Percentiles rank a stretch among this genome's conserved stretches.
Conservation (phyloP, 2,113 vertebrate species). For the Syngnathus scovelli region DNA sequence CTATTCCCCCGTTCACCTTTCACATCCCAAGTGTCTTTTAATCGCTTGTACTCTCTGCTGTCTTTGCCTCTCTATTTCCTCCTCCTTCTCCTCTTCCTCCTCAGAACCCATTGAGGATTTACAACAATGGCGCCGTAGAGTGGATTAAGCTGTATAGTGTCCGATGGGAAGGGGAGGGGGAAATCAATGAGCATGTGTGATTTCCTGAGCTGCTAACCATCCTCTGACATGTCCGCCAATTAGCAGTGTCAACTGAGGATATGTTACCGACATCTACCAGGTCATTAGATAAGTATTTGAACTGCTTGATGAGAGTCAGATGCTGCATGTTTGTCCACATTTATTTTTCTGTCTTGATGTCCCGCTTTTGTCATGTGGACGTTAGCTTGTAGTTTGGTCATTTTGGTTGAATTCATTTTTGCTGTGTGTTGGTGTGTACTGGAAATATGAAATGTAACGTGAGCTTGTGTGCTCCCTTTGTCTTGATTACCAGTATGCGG, state of each 20-base stretch:
- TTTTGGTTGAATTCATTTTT: too few species aligned
- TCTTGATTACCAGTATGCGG: constrained; percentile 43
- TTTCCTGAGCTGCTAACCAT: constrained; percentile 68
- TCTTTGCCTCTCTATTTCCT: constrained; percentile 21
- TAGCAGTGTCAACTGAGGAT: constrained; percentile 62
- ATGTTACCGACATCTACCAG: constrained; percentile 53
- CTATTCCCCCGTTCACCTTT: constrained; percentile 48
- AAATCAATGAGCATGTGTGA: constrained; percentile 66
- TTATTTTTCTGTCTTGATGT: background rate
- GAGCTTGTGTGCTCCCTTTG: constrained; percentile 10
- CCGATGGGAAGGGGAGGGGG: constrained; percentile 44
- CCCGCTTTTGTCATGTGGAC: background rate
- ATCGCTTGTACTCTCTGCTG: constrained; percentile 43
- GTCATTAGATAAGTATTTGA: constrained; percentile 56
- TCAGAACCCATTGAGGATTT: constrained; percentile 55
- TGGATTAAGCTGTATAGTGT: constrained; percentile 65
- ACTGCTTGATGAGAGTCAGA: constrained; percentile 1
- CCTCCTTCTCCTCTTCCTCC: constrained; percentile 41
- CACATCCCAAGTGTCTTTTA: constrained; percentile 46
- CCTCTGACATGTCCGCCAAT: constrained; percentile 60
- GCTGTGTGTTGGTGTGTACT: background rate
- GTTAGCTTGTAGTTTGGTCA: too few species aligned
- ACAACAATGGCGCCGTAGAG: constrained; percentile 62
- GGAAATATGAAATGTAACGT: constrained; percentile 18
- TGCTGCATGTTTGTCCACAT: background rate